Conservation (phyloP, 2,888 invertebrate species). For the Anthrax anthrax region DNA sequence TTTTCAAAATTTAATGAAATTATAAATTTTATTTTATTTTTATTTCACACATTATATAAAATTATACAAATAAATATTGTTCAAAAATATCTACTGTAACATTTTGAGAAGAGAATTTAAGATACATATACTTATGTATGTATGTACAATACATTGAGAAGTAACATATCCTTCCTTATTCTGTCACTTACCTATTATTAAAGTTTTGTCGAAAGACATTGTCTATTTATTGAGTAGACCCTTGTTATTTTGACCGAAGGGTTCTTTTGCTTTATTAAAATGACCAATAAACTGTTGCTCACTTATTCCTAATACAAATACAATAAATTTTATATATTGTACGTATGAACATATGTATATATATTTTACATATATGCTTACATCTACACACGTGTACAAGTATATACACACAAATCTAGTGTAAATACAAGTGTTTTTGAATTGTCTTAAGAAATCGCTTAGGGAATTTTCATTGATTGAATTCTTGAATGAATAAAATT, state of each 20-base stretch:
- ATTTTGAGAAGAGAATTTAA: no score
- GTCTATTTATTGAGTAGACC: slow-evolving; percentile 4
- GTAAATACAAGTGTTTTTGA: not conserved
- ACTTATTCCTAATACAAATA: not conserved
- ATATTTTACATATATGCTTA: no score
- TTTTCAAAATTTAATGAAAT: no score
- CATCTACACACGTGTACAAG: no score
- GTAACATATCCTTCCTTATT: not conserved
- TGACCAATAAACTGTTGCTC: slow-evolving; percentile 7
- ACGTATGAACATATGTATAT: not conserved
- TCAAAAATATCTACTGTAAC: no score
- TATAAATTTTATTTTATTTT: no score
- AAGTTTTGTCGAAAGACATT: slow-evolving; percentile 2
- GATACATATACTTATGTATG: not conserved
- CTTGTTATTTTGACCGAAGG: slow-evolving; percentile 6
- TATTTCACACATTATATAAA: no score
- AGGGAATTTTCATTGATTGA: slow-evolving; percentile 7
- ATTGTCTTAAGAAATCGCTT: slow-evolving; percentile 1
- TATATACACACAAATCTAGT: no score
- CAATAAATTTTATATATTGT: not conserved
- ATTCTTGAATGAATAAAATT: slow-evolving; percentile 7
- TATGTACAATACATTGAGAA: not conserved
- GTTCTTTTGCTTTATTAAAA: slow-evolving; percentile 3
- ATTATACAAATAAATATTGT: no score
- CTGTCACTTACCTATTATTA: slow-evolving; percentile 6